These are phyloP conservation scores for Balaeniceps rex DNA, from an alignment of 2,113 vertebrate genomes.

Conservation along the genomic window DNA sequence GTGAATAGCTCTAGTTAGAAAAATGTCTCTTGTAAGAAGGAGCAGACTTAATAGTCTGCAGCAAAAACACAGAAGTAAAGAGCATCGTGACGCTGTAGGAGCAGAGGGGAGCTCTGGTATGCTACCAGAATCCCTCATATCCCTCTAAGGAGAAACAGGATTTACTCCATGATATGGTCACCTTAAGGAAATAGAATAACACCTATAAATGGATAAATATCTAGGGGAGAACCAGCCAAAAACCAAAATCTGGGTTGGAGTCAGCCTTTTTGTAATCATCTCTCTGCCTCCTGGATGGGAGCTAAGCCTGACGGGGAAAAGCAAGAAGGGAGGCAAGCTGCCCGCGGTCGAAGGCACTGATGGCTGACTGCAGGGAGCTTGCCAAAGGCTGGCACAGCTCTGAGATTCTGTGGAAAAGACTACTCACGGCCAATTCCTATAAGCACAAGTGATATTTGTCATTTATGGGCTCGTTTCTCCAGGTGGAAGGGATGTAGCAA, in stretches of 20 bases:
- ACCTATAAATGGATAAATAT: background rate
- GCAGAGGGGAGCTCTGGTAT: background rate
- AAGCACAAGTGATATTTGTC: background rate
- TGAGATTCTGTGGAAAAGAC: background rate
- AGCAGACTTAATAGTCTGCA: background rate
- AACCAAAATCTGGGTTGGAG: background rate
- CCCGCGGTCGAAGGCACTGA: fast-evolving
- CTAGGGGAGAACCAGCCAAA: background rate
- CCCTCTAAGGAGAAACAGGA: background rate
- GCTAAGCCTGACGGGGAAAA: background rate
- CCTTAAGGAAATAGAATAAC: background rate
- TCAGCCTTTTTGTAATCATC: background rate
- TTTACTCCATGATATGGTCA: background rate
- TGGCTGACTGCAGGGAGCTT: background rate
- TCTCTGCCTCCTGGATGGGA: background rate
- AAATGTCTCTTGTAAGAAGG: background rate
- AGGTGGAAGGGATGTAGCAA: background rate
- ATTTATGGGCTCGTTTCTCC: background rate
- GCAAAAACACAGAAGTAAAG: background rate
- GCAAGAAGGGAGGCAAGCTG: background rate
- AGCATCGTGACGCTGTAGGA: background rate
- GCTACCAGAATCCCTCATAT: background rate
- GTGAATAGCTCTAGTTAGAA: background rate
- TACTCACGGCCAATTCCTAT: background rate
- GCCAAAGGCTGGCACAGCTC: background rate